Evolutionary conservation across 2,888 invertebrate genomes (phyloP).

Genomic region (Leptinotarsa haldemani): DNA sequence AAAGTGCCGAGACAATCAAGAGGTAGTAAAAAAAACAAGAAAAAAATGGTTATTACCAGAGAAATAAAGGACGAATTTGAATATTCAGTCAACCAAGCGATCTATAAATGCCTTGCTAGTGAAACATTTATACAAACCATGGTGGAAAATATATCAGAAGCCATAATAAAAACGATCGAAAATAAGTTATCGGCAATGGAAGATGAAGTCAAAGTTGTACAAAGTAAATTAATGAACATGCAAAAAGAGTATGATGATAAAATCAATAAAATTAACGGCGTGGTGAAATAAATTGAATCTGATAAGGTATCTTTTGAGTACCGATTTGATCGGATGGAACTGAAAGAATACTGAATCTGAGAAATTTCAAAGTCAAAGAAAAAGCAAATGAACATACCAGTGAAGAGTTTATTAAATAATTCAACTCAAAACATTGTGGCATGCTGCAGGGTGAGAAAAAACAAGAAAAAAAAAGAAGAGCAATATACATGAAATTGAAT

Average conservation of each 20-base stretch:
- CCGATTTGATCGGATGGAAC: neutral
- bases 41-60: neutral
- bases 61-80: conserved; percentile 5
- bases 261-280: neutral
- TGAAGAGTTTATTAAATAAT: neutral
- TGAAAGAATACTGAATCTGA: neutral
- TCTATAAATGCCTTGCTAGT: conserved; percentile 8
- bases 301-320: neutral
- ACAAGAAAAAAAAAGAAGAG: neutral
- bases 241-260: neutral
- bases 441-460: conserved; percentile 9
- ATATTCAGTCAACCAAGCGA: neutral
- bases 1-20: too few relatives aligned
- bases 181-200: neutral
- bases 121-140: conserved; percentile 11
- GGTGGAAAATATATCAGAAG: conserved; percentile 1
- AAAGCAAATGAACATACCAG: conserved; percentile 1
- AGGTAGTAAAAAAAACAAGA: too few relatives aligned
- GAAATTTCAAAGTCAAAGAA: neutral
- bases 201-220: neutral
- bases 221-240: neutral
- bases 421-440: neutral
- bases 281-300: neutral
- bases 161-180: conserved; percentile 7
- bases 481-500: neutral